These are phyloP conservation scores for Labeo rohita DNA, from an alignment of 2,113 vertebrate genomes.

Conservation along the genomic window DNA sequence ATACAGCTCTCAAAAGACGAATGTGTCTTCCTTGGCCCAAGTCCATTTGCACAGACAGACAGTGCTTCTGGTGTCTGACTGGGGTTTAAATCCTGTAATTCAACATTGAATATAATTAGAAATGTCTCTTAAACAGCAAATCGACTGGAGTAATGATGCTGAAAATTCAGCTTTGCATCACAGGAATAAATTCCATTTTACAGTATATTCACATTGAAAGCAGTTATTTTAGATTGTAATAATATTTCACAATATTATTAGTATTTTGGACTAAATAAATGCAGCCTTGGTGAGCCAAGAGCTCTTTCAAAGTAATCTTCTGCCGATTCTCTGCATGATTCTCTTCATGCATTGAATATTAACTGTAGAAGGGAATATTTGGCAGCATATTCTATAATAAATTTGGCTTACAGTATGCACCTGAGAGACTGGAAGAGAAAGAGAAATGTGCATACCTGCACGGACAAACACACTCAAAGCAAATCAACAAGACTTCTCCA, in stretches of 20 bases:
- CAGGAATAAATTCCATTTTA: background rate
- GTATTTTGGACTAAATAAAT: background rate
- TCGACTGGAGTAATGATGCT: too few species aligned
- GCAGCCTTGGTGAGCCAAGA: background rate
- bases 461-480: slow-evolving; percentile 44
- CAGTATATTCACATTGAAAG: background rate
- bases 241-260: background rate
- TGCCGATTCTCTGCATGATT: slow-evolving; percentile 10
- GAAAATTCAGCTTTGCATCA: background rate
- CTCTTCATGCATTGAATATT: background rate
- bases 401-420: slow-evolving; percentile 54
- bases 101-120: background rate
- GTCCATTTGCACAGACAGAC: slow-evolving; percentile 38
- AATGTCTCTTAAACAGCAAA: background rate
- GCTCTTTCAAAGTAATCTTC: background rate
- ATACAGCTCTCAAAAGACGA: slow-evolving; percentile 66
- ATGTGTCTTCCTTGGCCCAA: background rate
- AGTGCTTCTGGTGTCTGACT: slow-evolving; percentile 44
- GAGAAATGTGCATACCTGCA: background rate
- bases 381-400: slow-evolving; percentile 11
- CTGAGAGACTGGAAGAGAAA: slow-evolving; percentile 57
- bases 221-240: too few species aligned
- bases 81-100: background rate
- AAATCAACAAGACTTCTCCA: slow-evolving; percentile 58
- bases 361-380: background rate